Base-by-base conservation (phyloP, 2,797 vertebrate genomes). In the Dicrostonyx torquatus region DNA sequence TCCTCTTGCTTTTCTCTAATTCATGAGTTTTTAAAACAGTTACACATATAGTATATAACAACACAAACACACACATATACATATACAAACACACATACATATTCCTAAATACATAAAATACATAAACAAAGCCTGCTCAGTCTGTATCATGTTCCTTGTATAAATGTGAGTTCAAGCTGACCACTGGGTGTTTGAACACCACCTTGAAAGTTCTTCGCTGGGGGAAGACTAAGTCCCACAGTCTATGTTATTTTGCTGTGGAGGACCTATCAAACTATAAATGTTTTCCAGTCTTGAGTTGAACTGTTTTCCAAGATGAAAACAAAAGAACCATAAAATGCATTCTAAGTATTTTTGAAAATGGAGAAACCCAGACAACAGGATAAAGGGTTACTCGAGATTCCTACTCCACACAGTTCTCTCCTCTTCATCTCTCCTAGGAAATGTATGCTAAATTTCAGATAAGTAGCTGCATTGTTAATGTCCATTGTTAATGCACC, bases 371-470 rank as follows among this genome's bases (percentile, higher is more conserved):
- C n/a, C 8, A 78, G 60, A 29, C 60, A 84, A 7, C 20, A 79
- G 76, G 53, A 53, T 24, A 75, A 75, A 66, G 40, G 43, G 73
- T 70, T n/a, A 62, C 20, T 94, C 84, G 79, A 92, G 15, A 50
- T 40, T 45, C 60, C 34, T 4, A 8, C 1, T n/a, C 37, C 10
- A 29, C 11, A 37, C 2, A 17, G 2, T 24, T 70, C 5, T 48
- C n/a, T 73, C 29, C 24, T 24, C 45, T 55, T 77, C 73, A 53
- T 22, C 50, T 66, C 13, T 73, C 88, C 73, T 40, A 94, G 5
- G 31, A 93, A 7, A 31, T 90, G 64, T 94, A 94, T 58, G 73
- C 87, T 45, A 90, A 90, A 94, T 91, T 94, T 62, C 79, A 87
- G 53, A 90, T 64, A 62, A 90, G 62, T 78, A 95, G 77, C 1